phyloP scores from a whole-genome alignment of 2,797 vertebrate species.

The Dicrostonyx torquatus region DNA sequence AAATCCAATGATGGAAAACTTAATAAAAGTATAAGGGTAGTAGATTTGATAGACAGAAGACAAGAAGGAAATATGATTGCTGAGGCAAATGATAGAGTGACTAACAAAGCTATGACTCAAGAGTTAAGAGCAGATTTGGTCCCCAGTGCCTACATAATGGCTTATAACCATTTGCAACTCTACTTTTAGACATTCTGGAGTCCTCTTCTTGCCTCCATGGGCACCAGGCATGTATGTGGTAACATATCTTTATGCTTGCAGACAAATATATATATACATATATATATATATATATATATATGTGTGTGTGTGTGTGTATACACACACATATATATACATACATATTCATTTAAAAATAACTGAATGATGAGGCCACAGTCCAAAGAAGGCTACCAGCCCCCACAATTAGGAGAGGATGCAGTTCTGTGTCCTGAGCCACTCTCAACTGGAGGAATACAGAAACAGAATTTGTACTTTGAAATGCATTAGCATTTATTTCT shows the following conservation, averaged over 20 bases:
- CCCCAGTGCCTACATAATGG: neutral
- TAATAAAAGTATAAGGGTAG: neutral
- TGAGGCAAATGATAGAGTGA: neutral
- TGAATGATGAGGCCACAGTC: neutral
- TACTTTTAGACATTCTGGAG: neutral
- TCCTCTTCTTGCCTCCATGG: neutral
- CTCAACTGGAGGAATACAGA: neutral
- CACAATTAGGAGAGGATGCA: neutral
- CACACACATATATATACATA: no score
- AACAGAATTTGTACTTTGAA: neutral
- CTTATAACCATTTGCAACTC: neutral
- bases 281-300: no score
- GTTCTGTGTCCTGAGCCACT: neutral
- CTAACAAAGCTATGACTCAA: neutral
- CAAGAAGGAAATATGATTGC: neutral
- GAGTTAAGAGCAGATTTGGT: neutral
- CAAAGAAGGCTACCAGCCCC: neutral
- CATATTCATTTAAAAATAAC: neutral
- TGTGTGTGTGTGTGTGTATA: no score
- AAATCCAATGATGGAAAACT: neutral
- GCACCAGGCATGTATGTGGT: neutral
- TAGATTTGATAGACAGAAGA: neutral
- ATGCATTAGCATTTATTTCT: neutral
- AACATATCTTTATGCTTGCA: neutral
- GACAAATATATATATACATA: no score